Conservation (phyloP, 2,113 vertebrate genomes). For the Pogonocichla stellata region DNA sequence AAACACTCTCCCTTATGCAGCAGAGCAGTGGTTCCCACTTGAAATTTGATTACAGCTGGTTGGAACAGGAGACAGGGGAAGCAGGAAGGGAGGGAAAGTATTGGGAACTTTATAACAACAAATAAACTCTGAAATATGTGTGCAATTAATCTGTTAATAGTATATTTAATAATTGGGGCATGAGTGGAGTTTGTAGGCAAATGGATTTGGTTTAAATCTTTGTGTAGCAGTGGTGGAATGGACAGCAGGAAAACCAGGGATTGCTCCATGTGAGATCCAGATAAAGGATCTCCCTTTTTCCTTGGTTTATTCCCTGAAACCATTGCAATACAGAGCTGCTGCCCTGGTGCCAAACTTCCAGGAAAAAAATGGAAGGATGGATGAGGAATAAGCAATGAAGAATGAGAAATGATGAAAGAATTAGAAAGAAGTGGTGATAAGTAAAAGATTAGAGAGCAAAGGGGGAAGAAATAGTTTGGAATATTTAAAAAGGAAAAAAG, state of each 20-base stretch:
- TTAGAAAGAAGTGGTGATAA: not conserved
- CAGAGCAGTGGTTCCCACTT: conserved; percentile 41
- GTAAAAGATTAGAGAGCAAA: not conserved
- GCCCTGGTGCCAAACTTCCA: not conserved
- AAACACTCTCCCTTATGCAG: conserved; percentile 10
- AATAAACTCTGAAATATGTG: conserved; percentile 4
- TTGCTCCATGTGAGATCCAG: not conserved
- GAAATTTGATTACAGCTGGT: conserved; percentile 17
- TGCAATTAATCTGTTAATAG: not conserved
- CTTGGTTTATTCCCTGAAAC: not conserved
- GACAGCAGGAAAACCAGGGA: not conserved
- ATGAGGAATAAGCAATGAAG: not conserved
- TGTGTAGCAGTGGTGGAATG: not conserved
- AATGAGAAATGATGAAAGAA: not conserved
- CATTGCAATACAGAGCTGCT: not conserved
- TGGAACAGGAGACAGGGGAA: conserved; percentile 8
- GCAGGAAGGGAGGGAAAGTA: not conserved
- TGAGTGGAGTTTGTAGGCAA: not conserved
- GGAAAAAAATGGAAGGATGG: not conserved
- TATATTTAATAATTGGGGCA: not conserved
- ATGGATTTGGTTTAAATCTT: not conserved
- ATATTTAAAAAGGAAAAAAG: not conserved
- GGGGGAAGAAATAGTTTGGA: not conserved
- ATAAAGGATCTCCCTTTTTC: not conserved
- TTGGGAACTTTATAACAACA: not conserved